phyloP scores from a whole-genome alignment of 2,888 invertebrate species.

The Phyllotreta striolata region DNA sequence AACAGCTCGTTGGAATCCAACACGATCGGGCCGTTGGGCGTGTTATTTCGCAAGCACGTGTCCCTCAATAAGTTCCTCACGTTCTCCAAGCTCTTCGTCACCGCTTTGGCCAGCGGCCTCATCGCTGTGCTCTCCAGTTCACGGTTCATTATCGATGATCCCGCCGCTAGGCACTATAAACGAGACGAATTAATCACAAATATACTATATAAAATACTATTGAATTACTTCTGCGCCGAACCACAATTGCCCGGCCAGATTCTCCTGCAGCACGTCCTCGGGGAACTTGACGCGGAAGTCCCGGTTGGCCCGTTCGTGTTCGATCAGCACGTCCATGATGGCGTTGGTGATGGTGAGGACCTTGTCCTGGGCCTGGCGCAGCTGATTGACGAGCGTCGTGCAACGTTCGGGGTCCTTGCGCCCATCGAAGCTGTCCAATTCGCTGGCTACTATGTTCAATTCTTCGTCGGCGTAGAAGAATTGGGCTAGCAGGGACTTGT shows the following conservation, averaged over 20 bases:
- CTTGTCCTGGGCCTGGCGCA: slow-evolving; percentile 92
- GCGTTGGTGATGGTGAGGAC: slow-evolving; percentile 92
- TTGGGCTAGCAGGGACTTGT: slow-evolving; percentile 91
- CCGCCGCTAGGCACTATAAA: slow-evolving; percentile 92
- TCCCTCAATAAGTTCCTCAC: slow-evolving; percentile 90
- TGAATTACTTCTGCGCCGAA: slow-evolving; percentile 92
- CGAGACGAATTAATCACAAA: not conserved
- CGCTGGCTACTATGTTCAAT: slow-evolving; percentile 92
- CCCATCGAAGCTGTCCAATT: slow-evolving; percentile 99
- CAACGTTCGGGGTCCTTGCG: slow-evolving; percentile 97
- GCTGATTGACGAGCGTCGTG: slow-evolving; percentile 91
- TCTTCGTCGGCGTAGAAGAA: slow-evolving; percentile 99
- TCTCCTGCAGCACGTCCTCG: slow-evolving; percentile 98
- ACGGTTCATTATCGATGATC: slow-evolving; percentile 97
- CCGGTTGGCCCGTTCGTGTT: slow-evolving; percentile 85
- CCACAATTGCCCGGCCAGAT: slow-evolving; percentile 98
- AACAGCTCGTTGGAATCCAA: slow-evolving; percentile 68
- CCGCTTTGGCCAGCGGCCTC: slow-evolving; percentile 94
- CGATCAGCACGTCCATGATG: slow-evolving; percentile 93
- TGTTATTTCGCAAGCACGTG: slow-evolving; percentile 77
- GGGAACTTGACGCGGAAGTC: slow-evolving; percentile 99
- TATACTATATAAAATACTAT: not conserved
- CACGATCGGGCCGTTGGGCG: slow-evolving; percentile 66
- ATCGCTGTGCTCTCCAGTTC: slow-evolving; percentile 95
- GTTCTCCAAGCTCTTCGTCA: slow-evolving; percentile 95